Evolutionary conservation across 35 echinoderm and acorn worm genomes (phyloP).

Genomic region (Ophiothrix spiculata): DNA sequence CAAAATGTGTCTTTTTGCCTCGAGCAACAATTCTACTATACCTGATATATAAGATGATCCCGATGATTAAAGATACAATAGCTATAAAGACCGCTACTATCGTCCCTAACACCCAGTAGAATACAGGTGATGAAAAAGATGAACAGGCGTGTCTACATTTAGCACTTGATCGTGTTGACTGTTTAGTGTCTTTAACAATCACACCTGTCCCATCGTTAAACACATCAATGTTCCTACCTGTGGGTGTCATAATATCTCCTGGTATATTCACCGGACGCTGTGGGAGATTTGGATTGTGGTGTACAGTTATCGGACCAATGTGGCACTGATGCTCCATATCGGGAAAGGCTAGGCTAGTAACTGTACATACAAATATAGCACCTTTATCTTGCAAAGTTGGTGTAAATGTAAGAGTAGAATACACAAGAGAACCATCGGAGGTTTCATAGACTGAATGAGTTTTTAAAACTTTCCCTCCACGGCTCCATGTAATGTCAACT

Average conservation of each 20-base stretch:
- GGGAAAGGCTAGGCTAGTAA: not conserved
- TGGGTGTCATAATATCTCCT: not conserved
- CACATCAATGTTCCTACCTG: not conserved
- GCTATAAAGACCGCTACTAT: not conserved
- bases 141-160: not conserved
- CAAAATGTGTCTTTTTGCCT: not conserved
- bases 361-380: not conserved
- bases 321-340: not conserved
- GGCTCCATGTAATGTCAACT: not conserved
- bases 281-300: not conserved
- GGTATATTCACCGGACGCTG: not conserved
- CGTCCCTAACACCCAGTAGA: not conserved
- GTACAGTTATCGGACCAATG: not conserved
- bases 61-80: not conserved
- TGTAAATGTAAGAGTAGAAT: not conserved
- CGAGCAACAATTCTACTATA: not conserved
- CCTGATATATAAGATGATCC: constrained; percentile 1
- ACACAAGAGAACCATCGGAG: not conserved
- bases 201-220: not conserved
- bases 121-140: not conserved
- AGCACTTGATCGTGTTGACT: not conserved
- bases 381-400: not conserved
- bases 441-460: not conserved
- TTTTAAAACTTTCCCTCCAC: not conserved
- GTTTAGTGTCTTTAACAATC: not conserved